These are phyloP conservation scores for Chrysolina oricalcia DNA, from an alignment of 2,888 invertebrate genomes.

Conservation along the genomic window DNA sequence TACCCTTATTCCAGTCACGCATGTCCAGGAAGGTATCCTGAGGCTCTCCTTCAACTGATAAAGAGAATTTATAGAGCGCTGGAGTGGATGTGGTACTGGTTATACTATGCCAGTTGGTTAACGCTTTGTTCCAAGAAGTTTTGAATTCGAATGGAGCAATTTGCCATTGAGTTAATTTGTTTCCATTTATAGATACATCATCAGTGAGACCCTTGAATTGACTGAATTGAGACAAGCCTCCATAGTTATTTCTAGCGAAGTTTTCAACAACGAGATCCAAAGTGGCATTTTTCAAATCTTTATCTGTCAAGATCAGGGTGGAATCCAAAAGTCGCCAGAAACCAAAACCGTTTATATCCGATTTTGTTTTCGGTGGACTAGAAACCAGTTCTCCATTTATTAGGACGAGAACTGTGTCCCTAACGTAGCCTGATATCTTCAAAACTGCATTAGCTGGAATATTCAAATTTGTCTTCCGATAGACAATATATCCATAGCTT, in stretches of 20 bases:
- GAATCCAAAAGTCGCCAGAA: slow-evolving; percentile 68
- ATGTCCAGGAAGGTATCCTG: slow-evolving; percentile 86
- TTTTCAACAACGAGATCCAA: slow-evolving; percentile 79
- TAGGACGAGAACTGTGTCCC: slow-evolving; percentile 73
- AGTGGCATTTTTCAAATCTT: slow-evolving; percentile 59
- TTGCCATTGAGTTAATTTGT: slow-evolving; percentile 69
- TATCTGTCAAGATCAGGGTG: slow-evolving; percentile 59
- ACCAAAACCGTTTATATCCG: slow-evolving; percentile 69
- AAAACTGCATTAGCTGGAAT: slow-evolving; percentile 61
- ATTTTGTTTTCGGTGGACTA: slow-evolving; percentile 32
- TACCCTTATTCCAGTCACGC: slow-evolving; percentile 88
- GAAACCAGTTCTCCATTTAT: slow-evolving; percentile 68
- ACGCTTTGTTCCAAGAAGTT: slow-evolving; percentile 68
- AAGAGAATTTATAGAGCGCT: slow-evolving; percentile 73
- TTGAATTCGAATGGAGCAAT: slow-evolving; percentile 74
- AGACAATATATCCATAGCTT: slow-evolving; percentile 74
- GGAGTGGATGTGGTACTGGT: slow-evolving; percentile 71
- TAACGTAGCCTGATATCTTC: slow-evolving; percentile 67
- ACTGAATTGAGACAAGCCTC: slow-evolving; percentile 67
- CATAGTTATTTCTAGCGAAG: slow-evolving; percentile 84
- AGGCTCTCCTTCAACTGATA: slow-evolving; percentile 72
- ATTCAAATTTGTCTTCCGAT: slow-evolving; percentile 67
- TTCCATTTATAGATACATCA: slow-evolving; percentile 70
- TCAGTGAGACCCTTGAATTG: slow-evolving; percentile 70
- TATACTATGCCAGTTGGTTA: slow-evolving; percentile 71